These are phyloP conservation scores for Eupeodes luniger DNA, from an alignment of 2,888 invertebrate species.

Conservation along the genomic window DNA sequence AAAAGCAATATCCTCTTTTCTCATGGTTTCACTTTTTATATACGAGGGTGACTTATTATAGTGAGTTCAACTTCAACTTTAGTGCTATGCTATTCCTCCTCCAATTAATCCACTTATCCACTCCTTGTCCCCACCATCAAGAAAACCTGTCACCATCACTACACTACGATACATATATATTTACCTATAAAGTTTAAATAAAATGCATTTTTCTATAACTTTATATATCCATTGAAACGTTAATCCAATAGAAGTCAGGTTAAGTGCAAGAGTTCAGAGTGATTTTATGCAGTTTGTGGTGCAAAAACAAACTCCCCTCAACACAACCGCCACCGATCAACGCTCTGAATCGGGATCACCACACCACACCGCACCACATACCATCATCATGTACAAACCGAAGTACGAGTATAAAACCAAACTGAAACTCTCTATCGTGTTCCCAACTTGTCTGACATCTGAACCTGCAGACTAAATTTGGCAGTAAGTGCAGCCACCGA, in stretches of 20 bases:
- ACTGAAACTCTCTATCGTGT: constrained; percentile 59
- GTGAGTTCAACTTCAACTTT: constrained; percentile 56
- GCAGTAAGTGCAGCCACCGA: constrained; percentile 73
- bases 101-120: constrained; percentile 73
- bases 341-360: background rate
- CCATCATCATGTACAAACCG: background rate
- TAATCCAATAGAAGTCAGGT: constrained; percentile 72
- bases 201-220: constrained; percentile 53
- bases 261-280: constrained; percentile 74
- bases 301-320: constrained; percentile 50
- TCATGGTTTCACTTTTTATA: constrained; percentile 73
- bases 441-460: constrained; percentile 75
- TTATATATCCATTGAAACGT: constrained; percentile 34
- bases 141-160: constrained; percentile 41
- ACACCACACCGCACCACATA: background rate
- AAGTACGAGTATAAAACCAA: constrained; percentile 40
- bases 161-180: too few relatives aligned
- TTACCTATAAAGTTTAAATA: constrained; percentile 36
- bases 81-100: constrained; percentile 27
- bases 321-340: background rate
- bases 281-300: constrained; percentile 47
- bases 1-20: constrained; percentile 64
- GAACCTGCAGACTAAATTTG: constrained; percentile 73
- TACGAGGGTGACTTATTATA: constrained; percentile 14
- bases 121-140: background rate